Base-by-base conservation (phyloP, 2,888 invertebrate genomes). In the Harpalus rufipes region DNA sequence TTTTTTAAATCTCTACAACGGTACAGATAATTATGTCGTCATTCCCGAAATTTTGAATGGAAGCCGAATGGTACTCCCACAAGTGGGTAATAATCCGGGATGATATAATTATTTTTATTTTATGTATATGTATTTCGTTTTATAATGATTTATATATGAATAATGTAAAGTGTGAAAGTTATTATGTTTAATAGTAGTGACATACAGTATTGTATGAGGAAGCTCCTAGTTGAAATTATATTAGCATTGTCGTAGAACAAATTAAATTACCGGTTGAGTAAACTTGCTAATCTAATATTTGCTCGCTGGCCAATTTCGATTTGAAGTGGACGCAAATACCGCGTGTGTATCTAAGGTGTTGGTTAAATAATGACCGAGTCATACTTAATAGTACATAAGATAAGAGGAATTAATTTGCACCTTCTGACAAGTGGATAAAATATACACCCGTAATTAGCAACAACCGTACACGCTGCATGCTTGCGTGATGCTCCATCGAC, bases 221-320 rank as follows among this genome's bases (percentile, higher is more conserved):
- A 5, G 32, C 32, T 32, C 32, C 32, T 32, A 32, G 32, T 12
- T 16, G n/a, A 18, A 59, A 59, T 59, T 59, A 59, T 59, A 59
- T 59, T 63, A 18, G 32, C 72, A 44, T 74, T 68, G 72, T 74
- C 41, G 72, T 68, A 68, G 65, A 21, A 25, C 68, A 68, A 74
- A 74, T 74, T 12, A 74, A 74, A 74, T 74, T 74, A 74, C 8
- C 41, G 41, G 41, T 14, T 44, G 12, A 41, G 72, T 74, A 74
- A 74, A 74, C 72, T 74, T 74, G 72, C 44, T 74, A 44, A 74
- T 74, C 72, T 74, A 74, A 74, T 74, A 74, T 74, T 74, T 74
- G 72, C 72, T 14, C 72, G 72, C 41, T 74, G 72, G 72, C 72
- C 44, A 74, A 74, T 74, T 74, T 74, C 72, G 72, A 74, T 74